Evolutionary conservation across 2,113 vertebrate genomes (phyloP).

Genomic region (Sminthopsis crassicaudata): DNA sequence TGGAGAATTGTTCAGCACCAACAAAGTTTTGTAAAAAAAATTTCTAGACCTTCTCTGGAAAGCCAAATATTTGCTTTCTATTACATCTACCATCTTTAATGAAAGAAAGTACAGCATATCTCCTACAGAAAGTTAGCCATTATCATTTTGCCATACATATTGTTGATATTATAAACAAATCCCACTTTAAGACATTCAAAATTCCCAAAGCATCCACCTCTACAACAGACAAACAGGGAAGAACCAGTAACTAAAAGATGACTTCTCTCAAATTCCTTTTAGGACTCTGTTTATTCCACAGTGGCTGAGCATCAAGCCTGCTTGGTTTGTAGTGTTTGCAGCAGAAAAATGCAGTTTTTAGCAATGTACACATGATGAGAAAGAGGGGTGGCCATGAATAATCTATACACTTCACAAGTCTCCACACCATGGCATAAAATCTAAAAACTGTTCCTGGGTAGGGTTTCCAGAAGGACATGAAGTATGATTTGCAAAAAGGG

Average conservation of each 20-base stretch:
- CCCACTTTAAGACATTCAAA: neutral
- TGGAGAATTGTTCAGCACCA: neutral
- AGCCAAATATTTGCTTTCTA: constrained; percentile 8
- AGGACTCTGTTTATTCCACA: neutral
- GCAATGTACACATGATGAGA: neutral
- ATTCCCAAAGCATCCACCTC: neutral
- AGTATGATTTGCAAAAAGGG: neutral
- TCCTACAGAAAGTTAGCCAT: neutral
- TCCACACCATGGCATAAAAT: neutral
- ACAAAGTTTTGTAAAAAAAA: neutral
- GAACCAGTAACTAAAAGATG: neutral
- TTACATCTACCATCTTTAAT: neutral
- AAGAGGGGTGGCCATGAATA: neutral
- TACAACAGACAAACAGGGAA: neutral
- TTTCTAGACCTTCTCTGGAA: neutral
- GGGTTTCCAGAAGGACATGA: neutral
- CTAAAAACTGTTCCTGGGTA: neutral
- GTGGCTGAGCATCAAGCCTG: neutral
- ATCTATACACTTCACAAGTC: neutral
- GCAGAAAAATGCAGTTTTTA: neutral
- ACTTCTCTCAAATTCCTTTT: neutral
- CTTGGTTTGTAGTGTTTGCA: neutral
- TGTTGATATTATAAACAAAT: neutral
- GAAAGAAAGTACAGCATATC: neutral
- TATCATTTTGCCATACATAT: neutral